Evolutionary conservation across 2,888 invertebrate species (phyloP), one percentile per base, ranked within the genome.

Genomic region (Criorhina ranunculi): DNA sequence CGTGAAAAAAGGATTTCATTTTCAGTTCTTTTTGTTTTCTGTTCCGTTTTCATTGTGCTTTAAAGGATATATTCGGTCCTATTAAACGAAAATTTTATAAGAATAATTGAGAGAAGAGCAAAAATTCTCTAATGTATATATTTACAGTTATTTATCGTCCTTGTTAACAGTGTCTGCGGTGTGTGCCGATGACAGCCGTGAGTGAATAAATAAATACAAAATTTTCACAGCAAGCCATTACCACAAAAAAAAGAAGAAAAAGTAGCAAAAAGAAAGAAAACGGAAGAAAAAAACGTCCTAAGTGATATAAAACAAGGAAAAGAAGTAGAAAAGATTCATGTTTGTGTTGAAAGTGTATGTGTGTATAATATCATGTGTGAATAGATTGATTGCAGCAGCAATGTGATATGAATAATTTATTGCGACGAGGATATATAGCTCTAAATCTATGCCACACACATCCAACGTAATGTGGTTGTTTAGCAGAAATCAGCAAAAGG

Each of bases 331-430:
- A 33, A 31, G 12, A 19, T 5, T 35, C 37, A 9, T 19, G 42
- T 29, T 55, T 31, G 46, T 42, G 15, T n/a, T n/a, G 5, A 8
- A n/a, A 31, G 11, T 46, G 12, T 49, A 8, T 60, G 49, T 37
- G 24, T 29, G 11, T 46, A 17, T 62, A n/a, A 57, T 19, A 19
- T 55, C 67, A 33, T 69, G 67, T 78, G 66, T 40, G 66, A 66
- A 77, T 77, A 82, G 66, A 83, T 73, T 83, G 72, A 78, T 83
- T 83, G 55, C 78, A 67, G 53, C 73, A 49, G 60, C 67, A 72
- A 73, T 83, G 82, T 67, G 72, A 83, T 78, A 78, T 72, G 78
- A 83, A 83, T 83, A 83, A 78, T 78, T 78, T 83, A 78, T 78
- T 83, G 44, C 49, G 44, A 46, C 44, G 67, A 66, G 53, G 42